These are phyloP conservation scores for Ctenopoma multispine DNA, from an alignment of 2,797 vertebrate genomes.

Conservation along the genomic window DNA sequence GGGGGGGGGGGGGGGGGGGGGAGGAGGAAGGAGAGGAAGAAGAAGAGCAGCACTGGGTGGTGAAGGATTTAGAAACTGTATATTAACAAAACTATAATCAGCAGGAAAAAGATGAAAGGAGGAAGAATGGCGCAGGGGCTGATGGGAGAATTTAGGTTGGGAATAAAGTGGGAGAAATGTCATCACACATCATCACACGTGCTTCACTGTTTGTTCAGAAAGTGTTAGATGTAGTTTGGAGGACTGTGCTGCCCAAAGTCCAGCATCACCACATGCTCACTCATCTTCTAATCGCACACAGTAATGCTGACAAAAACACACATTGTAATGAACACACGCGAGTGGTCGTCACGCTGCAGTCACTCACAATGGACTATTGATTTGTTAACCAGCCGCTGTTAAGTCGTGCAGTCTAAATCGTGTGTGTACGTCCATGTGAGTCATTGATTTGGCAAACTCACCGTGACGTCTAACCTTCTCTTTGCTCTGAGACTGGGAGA, in stretches of 20 bases:
- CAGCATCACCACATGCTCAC: conserved; percentile 22
- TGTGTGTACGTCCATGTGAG: conserved; percentile 17
- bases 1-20: background rate
- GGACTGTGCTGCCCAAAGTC: no score
- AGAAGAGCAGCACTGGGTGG: conserved; percentile 28
- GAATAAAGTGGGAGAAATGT: conserved; percentile 17
- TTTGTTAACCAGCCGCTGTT: conserved; percentile 53
- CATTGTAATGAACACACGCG: conserved; percentile 31
- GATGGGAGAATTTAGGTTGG: conserved; percentile 24
- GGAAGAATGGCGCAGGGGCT: conserved; percentile 25
- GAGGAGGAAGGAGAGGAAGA: background rate
- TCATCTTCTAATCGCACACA: conserved; percentile 9
- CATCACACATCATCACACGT: conserved; percentile 26
- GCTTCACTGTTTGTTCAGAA: conserved; percentile 9
- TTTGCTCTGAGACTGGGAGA: conserved; percentile 18
- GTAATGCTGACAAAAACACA: conserved; percentile 15
- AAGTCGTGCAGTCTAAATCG: conserved; percentile 40
- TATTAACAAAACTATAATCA: conserved; percentile 54
- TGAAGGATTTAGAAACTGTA: conserved; percentile 53
- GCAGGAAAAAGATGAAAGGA: conserved; percentile 46
- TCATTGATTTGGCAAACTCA: conserved; percentile 34
- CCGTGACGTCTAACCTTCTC: conserved; percentile 8
- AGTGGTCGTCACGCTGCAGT: conserved; percentile 31
- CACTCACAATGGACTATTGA: conserved; percentile 61
- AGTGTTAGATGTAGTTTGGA: conserved; percentile 25